Base-by-base conservation (phyloP, 2,888 invertebrate genomes). In the Anodontia alba region DNA sequence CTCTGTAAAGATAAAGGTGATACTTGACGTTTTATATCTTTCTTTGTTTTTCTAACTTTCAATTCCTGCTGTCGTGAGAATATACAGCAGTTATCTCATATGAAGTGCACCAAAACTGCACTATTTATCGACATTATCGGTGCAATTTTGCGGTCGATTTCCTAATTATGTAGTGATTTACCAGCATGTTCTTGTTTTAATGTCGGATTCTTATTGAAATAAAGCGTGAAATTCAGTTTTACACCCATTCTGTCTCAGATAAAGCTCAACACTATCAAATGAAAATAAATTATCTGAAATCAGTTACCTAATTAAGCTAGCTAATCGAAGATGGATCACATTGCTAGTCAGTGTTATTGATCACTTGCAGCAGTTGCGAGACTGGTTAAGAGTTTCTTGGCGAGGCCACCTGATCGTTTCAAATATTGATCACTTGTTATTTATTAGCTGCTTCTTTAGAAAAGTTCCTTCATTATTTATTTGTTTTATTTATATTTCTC, bases 201-300 rank as follows among this genome's bases (percentile, higher is more conserved):
- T 62, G 20, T 62, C 62, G 62, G 23, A 29, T 62, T 33, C 62
- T 12, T 29, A 29, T 62, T 62, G 62, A 62, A 62, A 62, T 62
- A 62, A 57, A 62, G 62, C 62, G 62, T 62, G 62, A 62, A 62
- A 62, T 62, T 62, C 62, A 62, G 17, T 62, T 62, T 62, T 62
- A 62, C 23, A 62, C 62, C 20, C 62, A 17, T 62, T 62, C 62
- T 20, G 10, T 10, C 62, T 62, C 33, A 26, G 62, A 62, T 62
- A 33, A 33, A 33, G 33, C 62, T 62, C 62, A 62, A 62, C 62
- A 62, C 20, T 62, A 62, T 62, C 62, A 62, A 62, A 62, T 62
- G 62, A 62, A 62, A 62, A 62, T 62, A 62, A 62, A 62, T 62
- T 62, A 62, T 62, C 62, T 33, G 62, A 62, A 62, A 62, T 62